Conservation (phyloP, 2,888 invertebrate species). For the Ectropis crepuscularia region DNA sequence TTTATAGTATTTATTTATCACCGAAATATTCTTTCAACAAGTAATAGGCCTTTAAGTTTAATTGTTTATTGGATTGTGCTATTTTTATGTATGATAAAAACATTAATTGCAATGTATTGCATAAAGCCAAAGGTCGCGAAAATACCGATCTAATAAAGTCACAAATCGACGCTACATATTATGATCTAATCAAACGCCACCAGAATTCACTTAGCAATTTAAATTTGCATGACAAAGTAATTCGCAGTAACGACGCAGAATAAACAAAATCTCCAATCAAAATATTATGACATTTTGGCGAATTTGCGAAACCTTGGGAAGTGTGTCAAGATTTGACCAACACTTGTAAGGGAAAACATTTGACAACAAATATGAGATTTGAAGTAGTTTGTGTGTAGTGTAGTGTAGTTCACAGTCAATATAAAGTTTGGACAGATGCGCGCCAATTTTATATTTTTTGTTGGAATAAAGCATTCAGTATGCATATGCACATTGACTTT, state of each 20-base stretch:
- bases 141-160: background rate
- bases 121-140: background rate
- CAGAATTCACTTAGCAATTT: constrained; percentile 6
- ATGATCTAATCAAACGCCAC: constrained; percentile 10
- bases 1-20: too few relatives aligned
- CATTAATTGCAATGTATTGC: too few relatives aligned
- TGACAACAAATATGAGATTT: constrained; percentile 19
- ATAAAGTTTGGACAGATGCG: constrained; percentile 6
- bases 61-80: too few relatives aligned
- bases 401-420: constrained; percentile 23
- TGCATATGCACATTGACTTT: too few relatives aligned
- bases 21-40: too few relatives aligned
- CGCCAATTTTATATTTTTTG: background rate
- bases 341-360: constrained; percentile 21
- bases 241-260: background rate
- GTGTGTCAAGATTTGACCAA: constrained; percentile 23
- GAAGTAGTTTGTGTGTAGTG: background rate
- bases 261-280: constrained; percentile 13
- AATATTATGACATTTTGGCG: constrained; percentile 20
- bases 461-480: background rate
- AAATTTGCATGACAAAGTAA: constrained; percentile 2
- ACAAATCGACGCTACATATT: background rate
- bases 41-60: too few relatives aligned
- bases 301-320: constrained; percentile 22
- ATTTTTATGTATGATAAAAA: too few relatives aligned